Base-by-base conservation (phyloP, 2,888 invertebrate species). In the Synanthedon andrenaeformis region DNA sequence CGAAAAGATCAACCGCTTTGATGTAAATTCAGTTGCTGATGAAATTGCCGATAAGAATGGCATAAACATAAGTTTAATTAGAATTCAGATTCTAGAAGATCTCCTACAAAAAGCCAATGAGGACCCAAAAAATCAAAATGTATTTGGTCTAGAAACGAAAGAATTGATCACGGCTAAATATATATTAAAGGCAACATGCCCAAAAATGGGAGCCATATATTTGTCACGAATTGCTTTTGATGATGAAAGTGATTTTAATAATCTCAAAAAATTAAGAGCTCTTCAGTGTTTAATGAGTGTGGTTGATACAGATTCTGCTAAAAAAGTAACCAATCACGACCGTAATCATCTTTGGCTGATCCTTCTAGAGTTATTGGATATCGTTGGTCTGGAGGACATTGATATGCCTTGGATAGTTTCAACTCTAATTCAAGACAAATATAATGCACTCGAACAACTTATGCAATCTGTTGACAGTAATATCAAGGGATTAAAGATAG, bases 21-120 rank as follows among this genome's bases (percentile, higher is more conserved):
- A 87, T 64, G 73, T 89, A 4, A 88, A 88, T 60, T 72, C 79
- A 54, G 79, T 85, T 52, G 81, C 83, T 17, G 85, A 83, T 65
- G 88, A 88, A 74, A 88, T 89, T 53, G 88, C 88, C 12, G 86
- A 87, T 59, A 88, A 82, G 70, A 88, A 88, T 62, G 75, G 77
- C 28, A 77, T 88, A 14, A 87, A 88, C 57, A 80, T 85, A 49
- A 84, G 83, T 62, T 78, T 82, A 2, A 82, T 88, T 52, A 72
- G 87, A 65, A 84, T 87, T 54, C 83, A 85, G 69, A 82, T 88
- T 54, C 67, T 88, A 57, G 88, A 87, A 70, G 84, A 79, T 63
- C 75, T 88, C 57, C 69, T 88, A 5, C 74, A 81, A 54, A 82
- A 79, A 66, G 59, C 65, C 10, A 62, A 66, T 19, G 67, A 72